Percentiles rank a stretch among this genome's conserved stretches.
These are phyloP conservation scores for Hirtodrosophila duncani DNA, from an alignment of 2,888 invertebrate species.

Conservation along the genomic window DNA sequence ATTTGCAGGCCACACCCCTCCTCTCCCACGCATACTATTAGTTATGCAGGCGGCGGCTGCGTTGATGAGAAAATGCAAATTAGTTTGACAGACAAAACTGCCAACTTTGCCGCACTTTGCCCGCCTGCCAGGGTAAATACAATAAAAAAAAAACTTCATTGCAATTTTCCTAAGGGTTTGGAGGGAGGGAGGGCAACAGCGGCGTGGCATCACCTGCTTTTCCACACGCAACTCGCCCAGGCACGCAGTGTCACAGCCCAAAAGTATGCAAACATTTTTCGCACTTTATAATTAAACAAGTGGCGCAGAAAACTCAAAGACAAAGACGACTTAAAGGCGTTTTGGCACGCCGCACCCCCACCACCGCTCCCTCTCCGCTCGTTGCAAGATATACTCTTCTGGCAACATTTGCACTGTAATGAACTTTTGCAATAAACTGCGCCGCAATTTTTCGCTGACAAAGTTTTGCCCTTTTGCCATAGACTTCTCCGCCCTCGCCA, in stretches of 20 bases:
- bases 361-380: not conserved
- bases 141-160: slow-evolving; percentile 26
- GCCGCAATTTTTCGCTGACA: slow-evolving; percentile 71
- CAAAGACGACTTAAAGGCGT: slow-evolving; percentile 51
- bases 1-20: not conserved
- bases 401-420: slow-evolving; percentile 70
- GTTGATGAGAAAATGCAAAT: slow-evolving; percentile 71
- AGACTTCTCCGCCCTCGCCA: too few relatives aligned
- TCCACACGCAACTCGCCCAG: too few relatives aligned
- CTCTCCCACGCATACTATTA: slow-evolving; percentile 36
- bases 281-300: slow-evolving; percentile 72
- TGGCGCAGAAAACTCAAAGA: slow-evolving; percentile 44
- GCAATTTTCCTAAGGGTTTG: slow-evolving; percentile 14
- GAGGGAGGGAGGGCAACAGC: not conserved
- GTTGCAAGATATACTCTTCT: slow-evolving; percentile 30
- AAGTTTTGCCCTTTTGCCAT: slow-evolving; percentile 54
- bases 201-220: slow-evolving; percentile 61
- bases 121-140: slow-evolving; percentile 40
- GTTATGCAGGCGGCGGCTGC: slow-evolving; percentile 60
- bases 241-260: slow-evolving; percentile 63
- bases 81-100: slow-evolving; percentile 60
- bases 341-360: not conserved
- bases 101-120: slow-evolving; percentile 59
- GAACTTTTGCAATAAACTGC: slow-evolving; percentile 72
- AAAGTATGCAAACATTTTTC: slow-evolving; percentile 71